Base-by-base conservation (phyloP, 2,797 vertebrate genomes). In the Micropoecilia bifurca region DNA sequence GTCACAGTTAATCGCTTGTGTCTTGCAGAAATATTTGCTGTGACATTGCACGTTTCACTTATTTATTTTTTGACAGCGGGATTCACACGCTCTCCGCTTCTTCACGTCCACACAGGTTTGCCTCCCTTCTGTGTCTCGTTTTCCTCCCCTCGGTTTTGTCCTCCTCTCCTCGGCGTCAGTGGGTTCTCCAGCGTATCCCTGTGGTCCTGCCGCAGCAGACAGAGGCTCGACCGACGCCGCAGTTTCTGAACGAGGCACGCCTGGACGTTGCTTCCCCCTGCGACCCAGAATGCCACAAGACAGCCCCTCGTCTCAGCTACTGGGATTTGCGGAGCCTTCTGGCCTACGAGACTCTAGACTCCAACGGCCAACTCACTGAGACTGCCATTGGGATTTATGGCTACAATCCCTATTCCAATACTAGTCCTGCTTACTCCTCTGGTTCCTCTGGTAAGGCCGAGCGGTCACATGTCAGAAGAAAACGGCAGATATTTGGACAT, bases 401-500 rank as follows among this genome's bases (percentile, higher is more conserved):
- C 57, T 94, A 98, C 85, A 89, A 93, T 47, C 86, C 33, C 0
- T 61, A 75, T 0, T 83, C 89, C 0, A 81, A 88, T 69, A 89
- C 66, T 59, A 86, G 68, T 20, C 80, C 80, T 0, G 91, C 87
- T 3, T 43, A 88, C 2, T 69, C 82, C 0, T 91, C 94, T 18
- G 93, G 88, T 79, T 53, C 82, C 0, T 22, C 86, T 50, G 87
- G 25, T 48, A 88, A 89, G 77, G n/a, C 81, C 5, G 76, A 83
- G 48, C n/a, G 1, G 63, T 90, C 96, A 79, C 96, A 50, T 2
- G 77, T 92, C 22, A 89, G 97, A 84, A 94, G 93, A 77, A 98
- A 97, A 89, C 96, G 98, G 1, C 98, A 99, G 94, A 98, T 99
- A 90, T 99, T 99, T 39, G 98, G 98, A 61, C 97, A 97, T 0